These are phyloP conservation scores for Sipunculus nudus DNA, from an alignment of 2,888 invertebrate species.

Conservation along the genomic window DNA sequence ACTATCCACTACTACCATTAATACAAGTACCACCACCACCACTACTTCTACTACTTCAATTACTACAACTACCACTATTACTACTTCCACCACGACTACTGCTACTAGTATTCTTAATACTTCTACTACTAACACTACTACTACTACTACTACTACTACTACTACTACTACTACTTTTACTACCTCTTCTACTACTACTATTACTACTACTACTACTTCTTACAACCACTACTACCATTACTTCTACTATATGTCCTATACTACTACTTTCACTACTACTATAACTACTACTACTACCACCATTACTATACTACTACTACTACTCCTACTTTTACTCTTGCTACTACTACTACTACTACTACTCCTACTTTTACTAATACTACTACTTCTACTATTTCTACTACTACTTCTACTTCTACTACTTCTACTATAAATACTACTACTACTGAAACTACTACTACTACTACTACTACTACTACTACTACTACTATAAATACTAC, in stretches of 20 bases:
- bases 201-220: conserved; percentile 4
- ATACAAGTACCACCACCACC: too few species aligned
- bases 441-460: conserved; percentile 1
- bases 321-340: conserved; percentile 4
- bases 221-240: too few species aligned
- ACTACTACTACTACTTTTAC: conserved; percentile 4
- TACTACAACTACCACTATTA: too few species aligned
- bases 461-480: conserved; percentile 5
- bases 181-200: conserved; percentile 1
- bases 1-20: too few species aligned
- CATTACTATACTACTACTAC: background rate
- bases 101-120: too few species aligned
- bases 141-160: conserved; percentile 5
- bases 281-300: conserved; percentile 2
- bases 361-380: background rate
- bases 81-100: too few species aligned
- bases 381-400: conserved; percentile 3
- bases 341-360: conserved; percentile 5
- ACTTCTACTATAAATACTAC: background rate
- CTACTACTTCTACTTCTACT: conserved; percentile 5
- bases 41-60: too few species aligned
- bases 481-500: conserved; percentile 4
- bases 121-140: conserved; percentile 1
- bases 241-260: background rate
- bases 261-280: conserved; percentile 2